Conservation (phyloP, 2,888 invertebrate species). For the Reticulitermes lucifugus region DNA sequence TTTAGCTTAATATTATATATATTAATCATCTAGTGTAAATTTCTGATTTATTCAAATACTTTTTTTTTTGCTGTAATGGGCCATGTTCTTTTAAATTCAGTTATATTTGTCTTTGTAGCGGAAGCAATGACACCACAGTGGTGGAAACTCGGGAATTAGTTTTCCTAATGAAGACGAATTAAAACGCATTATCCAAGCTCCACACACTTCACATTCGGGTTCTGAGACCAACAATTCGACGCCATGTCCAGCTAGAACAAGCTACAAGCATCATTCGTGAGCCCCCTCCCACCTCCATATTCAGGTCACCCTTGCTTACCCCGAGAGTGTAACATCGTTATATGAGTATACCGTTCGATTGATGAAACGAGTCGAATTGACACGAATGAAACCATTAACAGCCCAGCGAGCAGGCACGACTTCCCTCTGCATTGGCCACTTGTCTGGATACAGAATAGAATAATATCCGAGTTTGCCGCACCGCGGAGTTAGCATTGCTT, state of each 20-base stretch:
- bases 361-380: slow-evolving; percentile 21
- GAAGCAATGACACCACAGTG: no score
- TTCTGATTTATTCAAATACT: no score
- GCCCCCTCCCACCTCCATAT: not conserved
- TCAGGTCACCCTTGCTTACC: not conserved
- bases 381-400: slow-evolving; percentile 13
- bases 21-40: no score
- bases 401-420: not conserved
- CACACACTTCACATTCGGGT: no score
- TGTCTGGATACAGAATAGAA: slow-evolving; percentile 25
- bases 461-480: slow-evolving; percentile 28
- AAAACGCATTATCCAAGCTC: no score
- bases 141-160: no score
- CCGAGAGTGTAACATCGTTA: not conserved
- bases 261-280: not conserved
- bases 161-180: no score
- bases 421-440: slow-evolving; percentile 3
- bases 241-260: not conserved
- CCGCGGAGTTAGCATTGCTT: not conserved
- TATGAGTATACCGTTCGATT: not conserved
- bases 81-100: no score
- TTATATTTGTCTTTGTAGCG: no score
- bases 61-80: no score
- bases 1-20: no score
- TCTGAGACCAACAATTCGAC: not conserved